Evolutionary conservation across 2,113 vertebrate genomes (phyloP), one percentile per base, ranked within the genome.

Genomic region (Lampris megalopsis): DNA sequence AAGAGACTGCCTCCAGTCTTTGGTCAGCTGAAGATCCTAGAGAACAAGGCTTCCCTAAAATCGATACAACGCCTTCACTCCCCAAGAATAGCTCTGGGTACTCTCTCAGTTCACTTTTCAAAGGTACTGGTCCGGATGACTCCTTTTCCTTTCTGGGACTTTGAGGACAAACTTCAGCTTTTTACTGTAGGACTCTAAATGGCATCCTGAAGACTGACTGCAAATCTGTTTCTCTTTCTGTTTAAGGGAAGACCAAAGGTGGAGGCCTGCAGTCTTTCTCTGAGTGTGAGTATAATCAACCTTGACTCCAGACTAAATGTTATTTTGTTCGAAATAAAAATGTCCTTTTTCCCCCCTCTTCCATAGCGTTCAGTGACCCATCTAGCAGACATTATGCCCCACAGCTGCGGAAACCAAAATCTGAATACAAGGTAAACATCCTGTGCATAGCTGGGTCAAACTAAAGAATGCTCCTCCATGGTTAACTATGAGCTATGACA

Each of bases 41-140:
- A 63, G 95, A 94, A 67, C 86, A 89, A 67, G 89, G 77, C 63
- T 92, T 95, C 61, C 94, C 95, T 36, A 98, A 94, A 83, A 92
- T 91, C 81, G 74, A 82, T 71, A 92, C 91, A 1, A 73, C 93
- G 7, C 87, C 90, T 0, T 80, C 83, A 0, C 41, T 96, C 58
- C 93, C 94, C 75, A 98, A 94, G 72, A 97, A 94, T 41, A 66
- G 88, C 40, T 97, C 97, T 2, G 91, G 94, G 4, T 97, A 98
- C 77, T 98, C 97, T 3, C 84, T 99, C 13, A 98, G 97, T 87
- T 96, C 93, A 49, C 90, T 99, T 47, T 99, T 99, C 78, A 99
- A 94, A 98, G 98, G 97, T 98, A 87, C 77, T 24, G 24, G 24
- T 24, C 24, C 24, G 24, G 24, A 24, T 24, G 24, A 24, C 24